Percentiles rank a stretch among this genome's conserved stretches.
These are phyloP conservation scores for Equus przewalskii DNA, from an alignment of 2,113 vertebrate species.

Conservation along the genomic window DNA sequence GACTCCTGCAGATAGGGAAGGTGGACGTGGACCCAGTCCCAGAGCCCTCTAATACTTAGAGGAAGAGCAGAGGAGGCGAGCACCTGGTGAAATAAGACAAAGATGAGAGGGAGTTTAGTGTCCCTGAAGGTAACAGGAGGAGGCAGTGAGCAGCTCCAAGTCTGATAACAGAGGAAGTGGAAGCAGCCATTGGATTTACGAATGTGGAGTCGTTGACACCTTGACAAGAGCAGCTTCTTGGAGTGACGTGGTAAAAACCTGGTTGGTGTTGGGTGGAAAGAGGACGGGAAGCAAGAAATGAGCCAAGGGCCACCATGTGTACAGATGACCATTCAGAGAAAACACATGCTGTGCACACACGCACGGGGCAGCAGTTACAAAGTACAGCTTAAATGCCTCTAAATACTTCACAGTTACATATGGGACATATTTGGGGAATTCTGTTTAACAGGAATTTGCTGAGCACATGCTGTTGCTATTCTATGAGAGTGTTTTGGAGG, in stretches of 20 bases:
- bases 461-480: not conserved
- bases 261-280: not conserved
- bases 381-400: too few species aligned
- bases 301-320: accelerated
- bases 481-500: accelerated
- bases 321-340: not conserved
- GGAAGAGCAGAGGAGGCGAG: not conserved
- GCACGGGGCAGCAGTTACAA: not conserved
- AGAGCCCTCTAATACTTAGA: not conserved
- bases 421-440: too few species aligned
- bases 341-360: accelerated
- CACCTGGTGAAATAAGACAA: not conserved
- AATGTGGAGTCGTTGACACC: too few species aligned
- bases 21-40: not conserved
- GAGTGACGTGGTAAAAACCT: not conserved
- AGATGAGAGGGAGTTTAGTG: not conserved
- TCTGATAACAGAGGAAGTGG: accelerated
- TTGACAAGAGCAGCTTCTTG: not conserved
- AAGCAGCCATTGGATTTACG: accelerated
- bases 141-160: not conserved
- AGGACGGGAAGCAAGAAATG: accelerated
- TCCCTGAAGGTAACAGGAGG: not conserved
- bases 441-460: not conserved
- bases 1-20: not conserved
- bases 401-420: too few species aligned